Conservation (phyloP, 1,140 invertebrate species). For the Melanaphis sacchari region DNA sequence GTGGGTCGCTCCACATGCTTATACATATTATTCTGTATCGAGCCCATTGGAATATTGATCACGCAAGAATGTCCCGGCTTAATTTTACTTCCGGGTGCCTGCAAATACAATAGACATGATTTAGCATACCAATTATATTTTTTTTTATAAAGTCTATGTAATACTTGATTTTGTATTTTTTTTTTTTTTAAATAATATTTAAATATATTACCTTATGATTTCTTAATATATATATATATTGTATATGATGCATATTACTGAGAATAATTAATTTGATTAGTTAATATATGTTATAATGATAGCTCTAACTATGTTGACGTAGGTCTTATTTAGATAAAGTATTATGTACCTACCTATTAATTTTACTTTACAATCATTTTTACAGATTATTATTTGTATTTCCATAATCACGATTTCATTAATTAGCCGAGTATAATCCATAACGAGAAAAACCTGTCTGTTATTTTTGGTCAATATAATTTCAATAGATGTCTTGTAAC, state of each 20-base stretch:
- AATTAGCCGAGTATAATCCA: not conserved
- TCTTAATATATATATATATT: not conserved
- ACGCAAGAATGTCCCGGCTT: not conserved
- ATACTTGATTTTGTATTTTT: not conserved
- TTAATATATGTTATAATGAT: not conserved
- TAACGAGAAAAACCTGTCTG: not conserved
- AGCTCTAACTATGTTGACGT: not conserved
- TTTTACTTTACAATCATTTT: not conserved
- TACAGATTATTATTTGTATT: not conserved
- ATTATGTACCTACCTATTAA: not conserved
- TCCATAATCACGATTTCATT: not conserved
- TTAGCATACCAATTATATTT: not conserved
- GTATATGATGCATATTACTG: not conserved
- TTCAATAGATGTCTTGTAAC: not conserved
- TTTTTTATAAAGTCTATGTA: not conserved
- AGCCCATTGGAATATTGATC: slow-evolving; percentile 44
- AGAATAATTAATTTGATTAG: not conserved
- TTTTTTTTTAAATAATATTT: not conserved
- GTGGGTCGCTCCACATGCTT: slow-evolving; percentile 23
- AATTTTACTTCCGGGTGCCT: slow-evolving; percentile 20
- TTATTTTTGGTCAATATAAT: not conserved
- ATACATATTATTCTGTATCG: not conserved
- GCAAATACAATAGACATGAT: not conserved
- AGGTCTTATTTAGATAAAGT: not conserved
- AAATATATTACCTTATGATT: too few species aligned